phyloP scores from a whole-genome alignment of 2,888 invertebrate species.

The Argyresthia albistria region DNA sequence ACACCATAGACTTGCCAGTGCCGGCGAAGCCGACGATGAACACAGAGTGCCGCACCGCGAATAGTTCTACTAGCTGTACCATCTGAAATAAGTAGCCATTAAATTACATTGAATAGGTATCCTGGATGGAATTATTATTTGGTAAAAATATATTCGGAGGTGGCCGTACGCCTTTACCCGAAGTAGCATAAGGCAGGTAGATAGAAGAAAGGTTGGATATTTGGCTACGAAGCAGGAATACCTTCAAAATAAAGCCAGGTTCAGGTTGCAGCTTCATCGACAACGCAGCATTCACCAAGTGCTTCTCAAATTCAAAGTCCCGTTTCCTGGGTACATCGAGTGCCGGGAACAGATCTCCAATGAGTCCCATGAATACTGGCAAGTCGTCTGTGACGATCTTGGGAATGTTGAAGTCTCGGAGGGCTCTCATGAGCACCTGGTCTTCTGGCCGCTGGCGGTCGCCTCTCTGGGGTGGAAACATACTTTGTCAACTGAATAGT shows the following conservation, averaged over 20 bases:
- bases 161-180: too few species aligned
- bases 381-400: conserved; percentile 95
- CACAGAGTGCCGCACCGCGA: conserved; percentile 95
- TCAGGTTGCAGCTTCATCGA: conserved; percentile 93
- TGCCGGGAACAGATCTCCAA: conserved; percentile 93
- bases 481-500: too few species aligned
- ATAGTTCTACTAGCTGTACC: conserved; percentile 92
- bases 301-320: conserved; percentile 87
- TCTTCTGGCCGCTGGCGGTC: conserved; percentile 88
- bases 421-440: conserved; percentile 93
- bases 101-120: too few species aligned
- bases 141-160: too few species aligned
- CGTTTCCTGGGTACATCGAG: conserved; percentile 92
- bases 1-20: conserved; percentile 93
- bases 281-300: conserved; percentile 81
- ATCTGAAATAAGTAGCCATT: conserved; percentile 71
- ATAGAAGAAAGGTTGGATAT: too few species aligned
- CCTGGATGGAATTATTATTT: too few species aligned
- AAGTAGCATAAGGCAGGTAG: too few species aligned
- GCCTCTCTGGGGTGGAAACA: conserved; percentile 58
- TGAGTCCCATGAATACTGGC: conserved; percentile 94
- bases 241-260: conserved; percentile 88
- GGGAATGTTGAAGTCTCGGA: conserved; percentile 94
- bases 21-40: conserved; percentile 90
- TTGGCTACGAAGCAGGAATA: conserved; percentile 21